Evolutionary conservation across 2,888 invertebrate genomes (phyloP).

Genomic region (Chrysomela aeneicollis): DNA sequence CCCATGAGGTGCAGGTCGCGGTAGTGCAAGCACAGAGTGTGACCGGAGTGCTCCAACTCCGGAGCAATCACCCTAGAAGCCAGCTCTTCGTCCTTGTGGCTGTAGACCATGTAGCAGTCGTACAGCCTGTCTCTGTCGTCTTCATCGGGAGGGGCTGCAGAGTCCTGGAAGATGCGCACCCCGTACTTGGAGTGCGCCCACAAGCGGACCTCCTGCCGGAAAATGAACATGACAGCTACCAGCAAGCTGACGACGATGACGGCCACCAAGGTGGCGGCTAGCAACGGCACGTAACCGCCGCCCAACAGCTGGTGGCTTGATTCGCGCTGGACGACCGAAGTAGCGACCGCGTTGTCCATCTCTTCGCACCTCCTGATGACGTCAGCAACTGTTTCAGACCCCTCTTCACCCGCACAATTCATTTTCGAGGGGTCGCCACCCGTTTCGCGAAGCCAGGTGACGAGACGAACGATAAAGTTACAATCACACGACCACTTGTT

Average conservation of each 20-base stretch:
- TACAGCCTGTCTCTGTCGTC: conserved; percentile 67
- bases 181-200: conserved; percentile 84
- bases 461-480: conserved; percentile 72
- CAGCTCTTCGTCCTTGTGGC: conserved; percentile 79
- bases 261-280: conserved; percentile 75
- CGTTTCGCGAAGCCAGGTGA: conserved; percentile 75
- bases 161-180: conserved; percentile 74
- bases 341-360: conserved; percentile 73
- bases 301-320: conserved; percentile 70
- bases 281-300: conserved; percentile 77
- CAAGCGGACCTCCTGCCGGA: conserved; percentile 78
- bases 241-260: conserved; percentile 74
- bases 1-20: conserved; percentile 69
- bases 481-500: conserved; percentile 89
- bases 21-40: conserved; percentile 74
- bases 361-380: conserved; percentile 70
- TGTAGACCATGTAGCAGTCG: conserved; percentile 88
- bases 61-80: conserved; percentile 74
- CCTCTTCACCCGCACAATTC: conserved; percentile 68
- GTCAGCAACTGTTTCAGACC: conserved; percentile 63
- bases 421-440: conserved; percentile 74
- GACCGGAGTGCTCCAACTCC: conserved; percentile 77
- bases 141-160: conserved; percentile 64
- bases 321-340: conserved; percentile 62
- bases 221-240: conserved; percentile 75